These are phyloP conservation scores for Coracopsis vasa DNA, from an alignment of 2,113 vertebrate species.

Conservation along the genomic window DNA sequence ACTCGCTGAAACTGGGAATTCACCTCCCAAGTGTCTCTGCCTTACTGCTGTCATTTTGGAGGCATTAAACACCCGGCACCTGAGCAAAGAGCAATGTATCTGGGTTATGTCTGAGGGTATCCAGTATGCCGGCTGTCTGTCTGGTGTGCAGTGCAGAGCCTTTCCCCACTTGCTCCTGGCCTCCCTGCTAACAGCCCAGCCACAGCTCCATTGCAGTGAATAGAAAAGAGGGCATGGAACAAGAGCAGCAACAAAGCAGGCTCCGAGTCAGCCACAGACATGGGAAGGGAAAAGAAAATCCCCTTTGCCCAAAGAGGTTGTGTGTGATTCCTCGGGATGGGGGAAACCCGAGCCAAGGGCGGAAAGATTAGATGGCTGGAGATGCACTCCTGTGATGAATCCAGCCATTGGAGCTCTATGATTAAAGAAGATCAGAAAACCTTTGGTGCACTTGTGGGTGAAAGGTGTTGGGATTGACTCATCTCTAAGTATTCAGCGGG, in stretches of 20 bases:
- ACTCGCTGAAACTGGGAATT: not conserved
- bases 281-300: not conserved
- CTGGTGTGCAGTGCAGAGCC: not conserved
- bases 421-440: conserved; percentile 58
- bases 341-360: not conserved
- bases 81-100: conserved; percentile 20
- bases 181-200: not conserved
- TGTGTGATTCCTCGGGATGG: conserved; percentile 6
- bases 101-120: not conserved
- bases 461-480: conserved; percentile 58
- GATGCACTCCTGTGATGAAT: conserved; percentile 17
- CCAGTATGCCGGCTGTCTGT: not conserved
- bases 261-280: not conserved
- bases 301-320: not conserved
- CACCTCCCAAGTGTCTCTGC: not conserved
- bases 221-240: not conserved
- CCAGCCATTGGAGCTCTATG: conserved; percentile 44
- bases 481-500: conserved; percentile 25
- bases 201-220: not conserved
- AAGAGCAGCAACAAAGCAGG: not conserved
- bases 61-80: not conserved
- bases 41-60: conserved; percentile 20
- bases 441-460: conserved; percentile 11
- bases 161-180: not conserved
- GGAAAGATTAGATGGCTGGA: conserved; percentile 35